Evolutionary conservation across 2,797 vertebrate species (phyloP), one percentile per base, ranked within the genome.

Genomic region (Salmo trutta): DNA sequence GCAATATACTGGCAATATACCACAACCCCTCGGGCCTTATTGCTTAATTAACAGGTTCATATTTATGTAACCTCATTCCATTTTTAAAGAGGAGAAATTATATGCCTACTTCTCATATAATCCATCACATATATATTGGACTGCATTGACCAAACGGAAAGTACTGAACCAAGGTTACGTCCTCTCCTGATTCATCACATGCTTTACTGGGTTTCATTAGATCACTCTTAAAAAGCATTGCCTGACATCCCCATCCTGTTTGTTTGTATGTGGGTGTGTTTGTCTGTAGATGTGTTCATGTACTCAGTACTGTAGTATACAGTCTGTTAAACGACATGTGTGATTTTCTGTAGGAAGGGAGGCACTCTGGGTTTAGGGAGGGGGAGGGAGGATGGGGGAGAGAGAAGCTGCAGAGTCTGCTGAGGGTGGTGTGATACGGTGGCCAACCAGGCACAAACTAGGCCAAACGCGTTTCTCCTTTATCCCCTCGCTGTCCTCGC

Each of bases 381-480:
- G 70, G n/a, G 1, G 79, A 85, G 83, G 73, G 86, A 84, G 84
- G 90, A 84, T 47, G 89, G 79, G 70, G 82, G 83, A 80, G 56
- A 83, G 74, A 76, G 68, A 66, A 71, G 70, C 85, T 91, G 89
- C 92, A 93, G 88, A 90, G 94, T 94, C 94, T 93, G 93, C 88
- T 31, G 90, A 90, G 89, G 89, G 95, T 96, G 95, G 95, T 94
- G 95, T 95, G 96, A 96, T 95, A 94, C 92, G 93, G 93, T 84
- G 90, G 93, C 92, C 93, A 85, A 91, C 82, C 85, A 94, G 94
- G 94, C 86, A 81, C 93, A 88, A 92, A 91, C 89, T 90, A 91
- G 92, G 85, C 91, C 89, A 85, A 85, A 89, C 31, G 53, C 78
- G 76, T 83, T 72, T 81, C 82, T 70, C 81, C 21, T 92, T 81